phyloP scores from a whole-genome alignment of 2,113 vertebrate genomes.

The Antennarius striatus region DNA sequence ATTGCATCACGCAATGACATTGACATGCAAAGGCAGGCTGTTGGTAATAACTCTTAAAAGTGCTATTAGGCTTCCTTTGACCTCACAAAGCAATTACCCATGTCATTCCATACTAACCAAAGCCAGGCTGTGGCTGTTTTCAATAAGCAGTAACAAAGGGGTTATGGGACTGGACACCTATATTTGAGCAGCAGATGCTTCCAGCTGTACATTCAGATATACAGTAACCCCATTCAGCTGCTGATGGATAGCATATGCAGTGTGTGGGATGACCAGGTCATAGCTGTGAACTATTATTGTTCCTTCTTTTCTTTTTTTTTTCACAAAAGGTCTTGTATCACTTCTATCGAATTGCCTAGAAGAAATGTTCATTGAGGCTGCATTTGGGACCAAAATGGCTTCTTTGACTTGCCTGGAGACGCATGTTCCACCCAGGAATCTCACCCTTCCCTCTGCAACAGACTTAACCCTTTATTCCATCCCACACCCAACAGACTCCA shows the following conservation, averaged over 20 bases:
- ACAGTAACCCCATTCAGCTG: background rate
- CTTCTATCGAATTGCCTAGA: constrained; percentile 29
- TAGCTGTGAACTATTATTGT: constrained; percentile 4
- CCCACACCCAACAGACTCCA: constrained; percentile 30
- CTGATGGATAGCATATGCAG: constrained; percentile 2
- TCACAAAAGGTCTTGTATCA: constrained; percentile 55
- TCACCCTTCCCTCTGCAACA: constrained; percentile 1
- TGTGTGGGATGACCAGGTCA: constrained; percentile 11
- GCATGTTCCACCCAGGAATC: constrained; percentile 42
- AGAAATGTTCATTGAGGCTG: constrained; percentile 46
- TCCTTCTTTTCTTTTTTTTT: constrained; percentile 2
- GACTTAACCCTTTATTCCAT: constrained; percentile 56
- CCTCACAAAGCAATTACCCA: constrained; percentile 44
- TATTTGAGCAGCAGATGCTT: constrained; percentile 17
- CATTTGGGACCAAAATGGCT: constrained; percentile 52
- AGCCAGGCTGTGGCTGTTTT: constrained; percentile 30
- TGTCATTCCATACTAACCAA: constrained; percentile 23
- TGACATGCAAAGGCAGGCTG: constrained; percentile 54
- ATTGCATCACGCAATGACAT: constrained; percentile 28
- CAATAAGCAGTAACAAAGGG: constrained; percentile 27
- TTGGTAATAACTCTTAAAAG: constrained; percentile 63
- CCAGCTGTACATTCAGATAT: background rate
- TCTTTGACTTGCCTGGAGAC: constrained; percentile 59
- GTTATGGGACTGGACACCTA: constrained; percentile 17
- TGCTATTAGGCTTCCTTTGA: constrained; percentile 59